Base-by-base conservation (phyloP, 2,888 invertebrate species). In the Nowickia ferox region DNA sequence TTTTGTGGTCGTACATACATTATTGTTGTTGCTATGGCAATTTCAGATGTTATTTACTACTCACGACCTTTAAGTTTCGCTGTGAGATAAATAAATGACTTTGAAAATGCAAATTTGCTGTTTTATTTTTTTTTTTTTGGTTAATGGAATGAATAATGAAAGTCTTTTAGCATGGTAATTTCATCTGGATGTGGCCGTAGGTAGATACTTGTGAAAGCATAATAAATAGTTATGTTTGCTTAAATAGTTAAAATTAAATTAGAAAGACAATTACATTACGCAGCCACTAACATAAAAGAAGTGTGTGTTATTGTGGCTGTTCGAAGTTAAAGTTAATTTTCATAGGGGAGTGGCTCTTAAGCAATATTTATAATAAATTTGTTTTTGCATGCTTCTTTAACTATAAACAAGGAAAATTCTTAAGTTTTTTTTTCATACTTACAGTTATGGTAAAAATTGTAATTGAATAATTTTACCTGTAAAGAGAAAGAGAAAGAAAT, bases 41-140 rank as follows among this genome's bases (percentile, higher is more conserved):
- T 71, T 53, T 51, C 13, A 55, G 42, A 53, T 77, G 71, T 63
- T 22, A 63, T 65, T 57, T 46, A 42, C 68, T 61, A 48, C 83
- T 84, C 83, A 84, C 83, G 83, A 83, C 77, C 83, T 83, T 83
- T 44, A 59, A 55, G 53, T 66, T 77, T 77, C 19, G 38, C 65
- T 77, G 72, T 53, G 44, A 59, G 72, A 78, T 83, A 83, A 72
- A 61, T 48, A 48, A 30, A 81, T 63, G 72, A 72, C 71, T 77
- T 72, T 77, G 72, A 78, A 66, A 78, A 84, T 78, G 77, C 59
- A 84, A 84, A 78, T 84, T 78, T 66, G 19, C 22, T 17, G 13
- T 55, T 46, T 66, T 51, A 40, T 9, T 72, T 15, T 38, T 65
- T 10, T 17, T 42, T 55, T 38, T 40, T 42, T 59, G n/a, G 61